These are phyloP conservation scores for Atherinosoma microstoma DNA, from an alignment of 2,797 vertebrate species.

Conservation along the genomic window DNA sequence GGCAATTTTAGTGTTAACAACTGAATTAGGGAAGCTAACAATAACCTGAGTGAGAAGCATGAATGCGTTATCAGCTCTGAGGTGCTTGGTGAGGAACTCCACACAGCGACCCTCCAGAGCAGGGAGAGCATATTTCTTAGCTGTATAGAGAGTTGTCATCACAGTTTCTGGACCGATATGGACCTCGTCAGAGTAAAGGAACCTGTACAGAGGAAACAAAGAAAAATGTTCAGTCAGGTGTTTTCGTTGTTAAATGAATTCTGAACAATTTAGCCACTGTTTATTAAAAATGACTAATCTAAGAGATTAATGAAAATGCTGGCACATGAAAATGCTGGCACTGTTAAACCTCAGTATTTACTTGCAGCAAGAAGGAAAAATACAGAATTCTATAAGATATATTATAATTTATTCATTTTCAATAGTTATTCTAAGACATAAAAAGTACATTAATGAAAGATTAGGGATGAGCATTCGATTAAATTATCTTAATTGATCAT, in stretches of 20 bases:
- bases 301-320: no score
- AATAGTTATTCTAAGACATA: no score
- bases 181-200: slow-evolving; percentile 97
- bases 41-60: slow-evolving; percentile 97
- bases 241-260: no score
- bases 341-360: no score
- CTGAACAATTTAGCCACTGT: no score
- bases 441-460: no score
- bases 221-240: neutral
- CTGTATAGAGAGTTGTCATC: slow-evolving; percentile 98
- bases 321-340: no score
- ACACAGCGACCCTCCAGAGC: slow-evolving; percentile 96
- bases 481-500: no score
- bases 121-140: slow-evolving; percentile 97
- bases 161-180: slow-evolving; percentile 98
- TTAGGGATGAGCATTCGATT: no score
- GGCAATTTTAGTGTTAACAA: neutral
- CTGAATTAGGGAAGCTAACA: neutral
- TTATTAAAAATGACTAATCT: no score
- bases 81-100: slow-evolving; percentile 98
- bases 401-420: no score
- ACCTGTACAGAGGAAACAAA: slow-evolving; percentile 77
- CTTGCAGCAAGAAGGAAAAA: neutral
- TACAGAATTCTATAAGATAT: no score
- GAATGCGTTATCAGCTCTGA: slow-evolving; percentile 95